These are phyloP conservation scores for Metopia argyrocephala DNA, from an alignment of 2,888 invertebrate species.

Conservation along the genomic window DNA sequence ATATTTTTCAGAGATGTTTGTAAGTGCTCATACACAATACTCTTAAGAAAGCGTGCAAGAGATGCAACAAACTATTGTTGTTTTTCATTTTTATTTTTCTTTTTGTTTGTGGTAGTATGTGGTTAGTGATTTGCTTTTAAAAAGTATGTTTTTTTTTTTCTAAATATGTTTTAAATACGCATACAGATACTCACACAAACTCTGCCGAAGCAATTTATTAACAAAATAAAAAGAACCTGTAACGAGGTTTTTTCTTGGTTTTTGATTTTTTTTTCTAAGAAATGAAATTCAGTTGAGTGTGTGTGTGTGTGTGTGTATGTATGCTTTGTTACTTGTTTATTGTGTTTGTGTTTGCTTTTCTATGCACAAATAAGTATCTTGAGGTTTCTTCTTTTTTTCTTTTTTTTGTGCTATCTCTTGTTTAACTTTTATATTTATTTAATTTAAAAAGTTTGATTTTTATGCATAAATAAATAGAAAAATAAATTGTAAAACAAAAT, in stretches of 20 bases:
- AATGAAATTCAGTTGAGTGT: background rate
- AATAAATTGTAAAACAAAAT: constrained; percentile 5
- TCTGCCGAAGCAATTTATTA: constrained; percentile 51
- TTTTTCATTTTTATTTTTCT: constrained; percentile 18
- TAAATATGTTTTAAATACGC: background rate
- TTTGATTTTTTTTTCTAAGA: background rate
- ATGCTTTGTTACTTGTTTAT: background rate
- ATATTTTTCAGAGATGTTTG: constrained; percentile 25
- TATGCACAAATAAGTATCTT: background rate
- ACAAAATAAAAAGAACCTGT: constrained; percentile 53
- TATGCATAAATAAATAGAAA: constrained; percentile 36
- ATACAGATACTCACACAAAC: constrained; percentile 42
- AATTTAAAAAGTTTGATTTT: constrained; percentile 55
- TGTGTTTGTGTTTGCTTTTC: background rate
- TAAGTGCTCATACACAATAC: constrained; percentile 36
- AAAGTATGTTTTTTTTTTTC: background rate
- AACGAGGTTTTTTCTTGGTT: constrained; percentile 45
- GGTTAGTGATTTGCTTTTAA: background rate
- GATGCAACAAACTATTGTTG: constrained; percentile 57
- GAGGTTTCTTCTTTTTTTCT: background rate
- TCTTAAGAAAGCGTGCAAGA: constrained; percentile 22
- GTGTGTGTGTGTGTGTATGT: background rate
- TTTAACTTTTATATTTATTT: constrained; percentile 37
- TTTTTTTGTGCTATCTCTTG: background rate
- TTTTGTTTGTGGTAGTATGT: background rate